Conservation (phyloP, 2,797 vertebrate genomes). For the Loriculus beryllinus region DNA sequence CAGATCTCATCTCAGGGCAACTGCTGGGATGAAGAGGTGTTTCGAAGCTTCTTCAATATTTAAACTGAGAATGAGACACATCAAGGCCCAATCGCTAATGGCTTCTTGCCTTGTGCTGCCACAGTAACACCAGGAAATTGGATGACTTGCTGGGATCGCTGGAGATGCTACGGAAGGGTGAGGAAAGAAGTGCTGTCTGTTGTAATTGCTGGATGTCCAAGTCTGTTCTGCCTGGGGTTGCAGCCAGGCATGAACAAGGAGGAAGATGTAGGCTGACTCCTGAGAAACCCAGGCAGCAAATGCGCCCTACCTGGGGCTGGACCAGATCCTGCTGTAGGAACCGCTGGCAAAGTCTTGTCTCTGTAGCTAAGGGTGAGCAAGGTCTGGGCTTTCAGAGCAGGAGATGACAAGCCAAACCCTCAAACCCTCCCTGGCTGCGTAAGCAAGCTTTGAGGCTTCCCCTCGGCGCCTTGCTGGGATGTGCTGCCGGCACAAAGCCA, state of each 20-base stretch:
- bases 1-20: neutral
- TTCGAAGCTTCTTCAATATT: neutral
- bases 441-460: neutral
- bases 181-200: neutral
- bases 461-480: accelerated
- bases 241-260: neutral
- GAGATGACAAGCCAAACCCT: neutral
- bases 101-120: neutral
- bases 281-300: neutral
- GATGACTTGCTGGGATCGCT: neutral
- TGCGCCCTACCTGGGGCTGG: neutral
- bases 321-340: neutral
- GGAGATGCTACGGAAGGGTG: neutral
- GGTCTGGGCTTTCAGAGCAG: neutral
- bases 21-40: neutral
- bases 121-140: neutral
- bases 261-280: neutral
- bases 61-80: neutral
- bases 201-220: neutral
- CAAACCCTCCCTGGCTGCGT: neutral
- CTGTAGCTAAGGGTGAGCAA: accelerated
- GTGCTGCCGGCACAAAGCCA: neutral
- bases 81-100: neutral
- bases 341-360: neutral
- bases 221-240: neutral